Percentiles rank a stretch among this genome's conserved stretches.
Conservation (phyloP, 2,888 invertebrate genomes). For the Xestobium rufovillosum region DNA sequence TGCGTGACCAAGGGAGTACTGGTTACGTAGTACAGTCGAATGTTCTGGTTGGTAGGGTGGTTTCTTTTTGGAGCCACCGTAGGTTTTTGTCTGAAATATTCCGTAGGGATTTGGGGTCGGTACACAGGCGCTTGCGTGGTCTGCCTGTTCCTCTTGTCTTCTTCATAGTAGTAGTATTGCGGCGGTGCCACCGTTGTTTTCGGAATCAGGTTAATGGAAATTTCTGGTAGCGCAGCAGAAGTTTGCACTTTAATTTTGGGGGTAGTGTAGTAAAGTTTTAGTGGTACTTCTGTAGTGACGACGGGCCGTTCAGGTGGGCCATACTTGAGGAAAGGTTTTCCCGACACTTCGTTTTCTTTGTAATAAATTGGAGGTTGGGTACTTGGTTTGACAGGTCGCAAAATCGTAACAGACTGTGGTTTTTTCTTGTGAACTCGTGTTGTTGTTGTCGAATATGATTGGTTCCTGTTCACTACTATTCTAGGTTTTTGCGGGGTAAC, state of each 20-base stretch:
- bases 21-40: slow-evolving; percentile 29
- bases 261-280: slow-evolving; percentile 56
- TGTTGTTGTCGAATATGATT: slow-evolving; percentile 6
- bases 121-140: slow-evolving; percentile 27
- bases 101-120: slow-evolving; percentile 12
- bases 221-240: slow-evolving; percentile 35
- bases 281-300: slow-evolving; percentile 53
- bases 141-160: slow-evolving; percentile 33
- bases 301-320: slow-evolving; percentile 42
- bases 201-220: slow-evolving; percentile 22
- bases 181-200: slow-evolving; percentile 37
- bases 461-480: not conserved
- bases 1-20: slow-evolving; percentile 29
- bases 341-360: slow-evolving; percentile 44
- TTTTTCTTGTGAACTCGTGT: slow-evolving; percentile 19
- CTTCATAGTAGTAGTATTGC: slow-evolving; percentile 64
- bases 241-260: slow-evolving; percentile 50
- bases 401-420: slow-evolving; percentile 35
- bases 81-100: slow-evolving; percentile 20
- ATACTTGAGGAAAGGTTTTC: slow-evolving; percentile 48
- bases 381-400: slow-evolving; percentile 41
- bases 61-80: slow-evolving; percentile 21
- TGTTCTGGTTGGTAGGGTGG: slow-evolving; percentile 20
- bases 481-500: too few species aligned
- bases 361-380: slow-evolving; percentile 32